phyloP scores from a whole-genome alignment of 2,113 vertebrate species.

The Gobiocypris rarus region DNA sequence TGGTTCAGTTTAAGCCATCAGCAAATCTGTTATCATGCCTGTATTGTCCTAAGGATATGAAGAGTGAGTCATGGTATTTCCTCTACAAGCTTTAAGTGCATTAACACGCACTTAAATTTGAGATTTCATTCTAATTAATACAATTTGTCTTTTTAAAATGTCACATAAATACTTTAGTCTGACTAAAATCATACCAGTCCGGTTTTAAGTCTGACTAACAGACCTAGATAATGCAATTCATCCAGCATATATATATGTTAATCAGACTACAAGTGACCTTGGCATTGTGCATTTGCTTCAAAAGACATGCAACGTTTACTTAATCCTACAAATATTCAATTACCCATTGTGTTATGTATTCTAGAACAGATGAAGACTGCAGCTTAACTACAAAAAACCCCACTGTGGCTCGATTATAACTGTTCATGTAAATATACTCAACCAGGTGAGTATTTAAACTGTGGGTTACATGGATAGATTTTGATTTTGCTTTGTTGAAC shows the following conservation, averaged over 20 bases:
- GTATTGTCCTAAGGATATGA: not conserved
- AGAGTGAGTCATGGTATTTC: constrained; percentile 3
- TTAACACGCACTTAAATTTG: not conserved
- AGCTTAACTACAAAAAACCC: not conserved
- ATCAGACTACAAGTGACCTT: not conserved
- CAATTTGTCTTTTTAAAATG: not conserved
- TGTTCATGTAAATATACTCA: not conserved
- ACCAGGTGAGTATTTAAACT: not conserved
- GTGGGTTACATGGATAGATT: not conserved
- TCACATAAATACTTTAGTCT: not conserved
- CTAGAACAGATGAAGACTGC: too few relatives aligned
- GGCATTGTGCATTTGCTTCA: not conserved
- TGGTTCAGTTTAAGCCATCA: constrained; percentile 13
- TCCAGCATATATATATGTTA: not conserved
- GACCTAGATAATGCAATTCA: not conserved
- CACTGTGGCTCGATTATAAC: not conserved
- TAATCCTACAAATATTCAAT: not conserved
- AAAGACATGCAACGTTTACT: not conserved
- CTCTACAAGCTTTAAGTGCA: not conserved
- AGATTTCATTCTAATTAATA: not conserved
- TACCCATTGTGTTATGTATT: not conserved
- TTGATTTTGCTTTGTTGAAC: not conserved
- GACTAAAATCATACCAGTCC: not conserved
- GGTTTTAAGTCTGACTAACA: not conserved
- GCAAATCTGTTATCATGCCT: constrained; percentile 8